phyloP scores from a whole-genome alignment of 2,113 vertebrate genomes.

The Erythrocercus mccallii region DNA sequence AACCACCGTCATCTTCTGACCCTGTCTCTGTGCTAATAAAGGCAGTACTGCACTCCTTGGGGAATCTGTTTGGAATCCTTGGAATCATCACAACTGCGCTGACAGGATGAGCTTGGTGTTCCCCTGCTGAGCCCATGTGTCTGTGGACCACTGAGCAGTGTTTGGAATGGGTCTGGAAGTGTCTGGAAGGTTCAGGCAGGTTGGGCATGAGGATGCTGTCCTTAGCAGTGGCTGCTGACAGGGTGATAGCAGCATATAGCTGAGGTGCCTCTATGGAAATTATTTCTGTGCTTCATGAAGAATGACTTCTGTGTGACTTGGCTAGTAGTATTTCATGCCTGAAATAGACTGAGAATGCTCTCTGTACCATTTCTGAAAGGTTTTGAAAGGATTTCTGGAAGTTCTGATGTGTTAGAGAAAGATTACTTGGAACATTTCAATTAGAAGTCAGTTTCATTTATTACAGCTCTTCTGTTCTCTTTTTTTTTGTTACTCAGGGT shows the following conservation, averaged over 20 bases:
- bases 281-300: not conserved
- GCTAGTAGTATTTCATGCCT: not conserved
- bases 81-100: not conserved
- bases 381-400: not conserved
- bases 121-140: accelerated
- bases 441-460: not conserved
- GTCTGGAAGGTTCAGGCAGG: not conserved
- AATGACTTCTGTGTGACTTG: not conserved
- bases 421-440: not conserved
- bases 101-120: not conserved
- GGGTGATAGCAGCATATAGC: not conserved
- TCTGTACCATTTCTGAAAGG: not conserved
- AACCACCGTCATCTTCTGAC: not conserved
- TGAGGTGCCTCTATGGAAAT: not conserved
- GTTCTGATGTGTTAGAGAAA: not conserved
- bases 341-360: not conserved
- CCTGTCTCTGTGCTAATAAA: accelerated
- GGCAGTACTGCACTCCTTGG: not conserved
- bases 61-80: not conserved
- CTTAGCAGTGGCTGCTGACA: not conserved
- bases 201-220: not conserved
- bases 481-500: not conserved
- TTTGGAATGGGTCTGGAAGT: not conserved
- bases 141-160: not conserved
- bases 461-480: not conserved